phyloP scores from a whole-genome alignment of 2,797 vertebrate species.

The Poecilia picta region DNA sequence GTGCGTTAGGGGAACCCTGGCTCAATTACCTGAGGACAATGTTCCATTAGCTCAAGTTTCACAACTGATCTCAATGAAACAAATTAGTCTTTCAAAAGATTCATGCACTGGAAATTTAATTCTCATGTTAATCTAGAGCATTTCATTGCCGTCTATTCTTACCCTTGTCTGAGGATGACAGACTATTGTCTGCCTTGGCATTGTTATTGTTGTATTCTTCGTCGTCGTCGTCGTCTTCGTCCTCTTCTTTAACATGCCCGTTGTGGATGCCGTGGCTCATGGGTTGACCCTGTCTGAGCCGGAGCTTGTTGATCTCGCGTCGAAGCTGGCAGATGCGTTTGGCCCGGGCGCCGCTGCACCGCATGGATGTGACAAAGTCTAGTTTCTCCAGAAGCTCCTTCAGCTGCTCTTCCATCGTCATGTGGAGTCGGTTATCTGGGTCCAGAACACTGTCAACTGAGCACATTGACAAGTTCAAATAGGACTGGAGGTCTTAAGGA shows the following conservation, averaged over 20 bases:
- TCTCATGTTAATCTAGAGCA: not conserved
- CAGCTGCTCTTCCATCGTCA: constrained; percentile 90
- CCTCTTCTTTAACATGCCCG: constrained; percentile 76
- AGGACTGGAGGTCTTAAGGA: not conserved
- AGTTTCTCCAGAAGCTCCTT: constrained; percentile 95
- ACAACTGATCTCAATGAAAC: constrained; percentile 73
- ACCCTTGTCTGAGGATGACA: constrained; percentile 80
- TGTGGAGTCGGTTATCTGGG: constrained; percentile 91
- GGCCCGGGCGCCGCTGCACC: constrained; percentile 90
- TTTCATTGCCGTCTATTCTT: constrained; percentile 27
- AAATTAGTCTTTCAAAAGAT: constrained; percentile 53
- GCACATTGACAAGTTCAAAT: not conserved
- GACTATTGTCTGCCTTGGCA: constrained; percentile 62
- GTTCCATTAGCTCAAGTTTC: constrained; percentile 79
- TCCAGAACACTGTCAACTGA: constrained; percentile 93
- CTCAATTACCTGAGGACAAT: constrained; percentile 84
- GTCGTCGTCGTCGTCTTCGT: constrained; percentile 63
- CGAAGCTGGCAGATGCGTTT: constrained; percentile 91
- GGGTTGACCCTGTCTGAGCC: constrained; percentile 87
- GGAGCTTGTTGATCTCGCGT: constrained; percentile 91
- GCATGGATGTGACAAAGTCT: constrained; percentile 90
- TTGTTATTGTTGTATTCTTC: constrained; percentile 76
- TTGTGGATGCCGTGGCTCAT: constrained; percentile 79
- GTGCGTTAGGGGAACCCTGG: constrained; percentile 83
- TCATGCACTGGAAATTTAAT: constrained; percentile 58